A percentile compares a stretch with the other conserved stretches of the same genome.
These are phyloP conservation scores for Stegodyphus mimosarum DNA, from an alignment of 1,140 invertebrate species.

Conservation along the genomic window DNA sequence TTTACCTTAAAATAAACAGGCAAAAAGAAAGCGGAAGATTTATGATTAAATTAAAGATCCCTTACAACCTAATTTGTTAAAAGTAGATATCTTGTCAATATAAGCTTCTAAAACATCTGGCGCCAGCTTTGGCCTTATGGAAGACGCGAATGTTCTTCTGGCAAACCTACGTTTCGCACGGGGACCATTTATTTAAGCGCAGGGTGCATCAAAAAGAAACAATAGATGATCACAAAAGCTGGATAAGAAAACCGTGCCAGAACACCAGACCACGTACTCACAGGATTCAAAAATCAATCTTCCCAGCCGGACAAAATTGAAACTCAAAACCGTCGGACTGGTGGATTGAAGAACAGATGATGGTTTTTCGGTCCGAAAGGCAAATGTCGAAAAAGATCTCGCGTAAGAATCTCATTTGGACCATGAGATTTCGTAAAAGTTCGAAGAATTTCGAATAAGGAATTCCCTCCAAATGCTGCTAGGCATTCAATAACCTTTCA, in stretches of 20 bases:
- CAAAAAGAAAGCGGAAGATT: neutral
- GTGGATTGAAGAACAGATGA: neutral
- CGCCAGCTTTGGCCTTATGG: neutral
- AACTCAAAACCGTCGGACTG: conserved; percentile 4
- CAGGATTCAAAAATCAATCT: conserved; percentile 37
- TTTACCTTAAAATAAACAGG: too few species aligned
- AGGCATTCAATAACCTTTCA: too few species aligned
- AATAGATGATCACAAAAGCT: conserved; percentile 8
- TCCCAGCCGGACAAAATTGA: conserved; percentile 22
- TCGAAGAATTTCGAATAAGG: too few species aligned
- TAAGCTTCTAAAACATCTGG: too few species aligned
- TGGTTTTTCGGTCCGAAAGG: neutral
- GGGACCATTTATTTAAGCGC: conserved; percentile 28
- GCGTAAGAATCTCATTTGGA: too few species aligned
- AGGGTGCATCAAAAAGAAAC: conserved; percentile 24
- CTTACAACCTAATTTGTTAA: too few species aligned
- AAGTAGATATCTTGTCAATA: too few species aligned
- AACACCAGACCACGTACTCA: conserved; percentile 8
- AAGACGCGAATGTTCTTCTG: neutral
- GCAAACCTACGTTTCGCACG: conserved; percentile 16
- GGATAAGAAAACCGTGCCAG: conserved; percentile 9
- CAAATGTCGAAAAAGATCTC: too few species aligned
- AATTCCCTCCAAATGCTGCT: too few species aligned
- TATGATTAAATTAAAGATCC: neutral
- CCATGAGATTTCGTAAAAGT: too few species aligned